Conservation (phyloP, 2,797 vertebrate genomes). For the Masticophis lateralis region DNA sequence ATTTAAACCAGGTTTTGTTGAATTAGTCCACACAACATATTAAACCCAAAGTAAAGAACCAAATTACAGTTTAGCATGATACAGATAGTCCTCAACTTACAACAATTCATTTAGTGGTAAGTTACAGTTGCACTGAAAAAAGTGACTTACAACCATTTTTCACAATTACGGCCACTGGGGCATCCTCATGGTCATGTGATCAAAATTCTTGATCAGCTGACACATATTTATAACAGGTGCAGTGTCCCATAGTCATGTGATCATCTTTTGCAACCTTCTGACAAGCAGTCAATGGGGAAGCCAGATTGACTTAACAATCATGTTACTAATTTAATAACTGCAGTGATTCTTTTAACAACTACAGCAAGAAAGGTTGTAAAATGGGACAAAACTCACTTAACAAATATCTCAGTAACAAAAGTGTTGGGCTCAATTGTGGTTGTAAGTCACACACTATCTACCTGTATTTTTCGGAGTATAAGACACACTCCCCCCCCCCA, state of each 20-base stretch:
- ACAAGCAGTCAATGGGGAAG: background rate
- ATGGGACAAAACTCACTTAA: no score
- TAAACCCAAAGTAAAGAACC: background rate
- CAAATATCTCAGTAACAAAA: background rate
- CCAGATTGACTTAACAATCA: background rate
- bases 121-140: background rate
- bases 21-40: background rate
- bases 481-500: no score
- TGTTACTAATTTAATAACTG: background rate
- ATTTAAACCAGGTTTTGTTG: background rate
- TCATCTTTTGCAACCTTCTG: background rate
- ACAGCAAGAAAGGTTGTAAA: no score
- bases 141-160: background rate
- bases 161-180: background rate
- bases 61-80: background rate
- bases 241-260: background rate
- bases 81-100: background rate
- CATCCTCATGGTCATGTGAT: background rate
- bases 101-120: background rate
- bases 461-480: no score
- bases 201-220: background rate
- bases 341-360: no score
- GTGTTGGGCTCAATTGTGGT: background rate
- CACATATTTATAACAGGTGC: background rate
- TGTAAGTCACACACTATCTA: background rate